These are phyloP conservation scores for Microcebus tavaratra DNA, from an alignment of 2,113 vertebrate species.

Conservation along the genomic window DNA sequence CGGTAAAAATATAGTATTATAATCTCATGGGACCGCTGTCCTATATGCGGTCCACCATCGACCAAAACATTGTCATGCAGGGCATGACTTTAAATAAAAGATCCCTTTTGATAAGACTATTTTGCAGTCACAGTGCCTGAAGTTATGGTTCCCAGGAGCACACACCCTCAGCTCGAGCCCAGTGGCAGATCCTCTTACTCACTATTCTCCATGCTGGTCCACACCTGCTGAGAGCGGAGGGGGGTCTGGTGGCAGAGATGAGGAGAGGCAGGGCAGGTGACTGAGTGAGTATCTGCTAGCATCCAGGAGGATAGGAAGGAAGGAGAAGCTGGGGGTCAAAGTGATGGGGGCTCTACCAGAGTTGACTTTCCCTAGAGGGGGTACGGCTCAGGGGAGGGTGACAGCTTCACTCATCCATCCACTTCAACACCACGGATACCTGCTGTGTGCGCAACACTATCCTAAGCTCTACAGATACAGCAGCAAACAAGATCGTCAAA, in stretches of 20 bases:
- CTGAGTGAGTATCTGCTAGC: not conserved
- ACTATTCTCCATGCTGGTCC: not conserved
- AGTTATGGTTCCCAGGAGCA: not conserved
- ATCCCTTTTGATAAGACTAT: not conserved
- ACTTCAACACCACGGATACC: not conserved
- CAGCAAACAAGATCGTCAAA: not conserved
- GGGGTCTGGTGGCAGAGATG: not conserved
- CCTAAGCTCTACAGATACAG: too few relatives aligned
- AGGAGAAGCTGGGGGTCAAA: not conserved
- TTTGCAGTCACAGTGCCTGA: not conserved
- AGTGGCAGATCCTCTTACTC: too few relatives aligned
- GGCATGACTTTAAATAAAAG: not conserved
- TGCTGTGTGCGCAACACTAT: not conserved
- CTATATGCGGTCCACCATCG: not conserved
- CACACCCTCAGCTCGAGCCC: not conserved
- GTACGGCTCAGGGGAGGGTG: not conserved
- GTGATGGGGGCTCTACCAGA: not conserved
- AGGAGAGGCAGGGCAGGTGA: too few relatives aligned
- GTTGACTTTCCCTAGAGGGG: not conserved
- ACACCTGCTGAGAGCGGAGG: not conserved
- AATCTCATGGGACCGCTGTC: not conserved
- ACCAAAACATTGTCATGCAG: not conserved
- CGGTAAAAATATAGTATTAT: not conserved
- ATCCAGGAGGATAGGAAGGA: not conserved
- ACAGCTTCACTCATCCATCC: not conserved